These are phyloP conservation scores for Zhuqinia jingwanae DNA, from an alignment of 2,888 invertebrate genomes.

Conservation along the genomic window DNA sequence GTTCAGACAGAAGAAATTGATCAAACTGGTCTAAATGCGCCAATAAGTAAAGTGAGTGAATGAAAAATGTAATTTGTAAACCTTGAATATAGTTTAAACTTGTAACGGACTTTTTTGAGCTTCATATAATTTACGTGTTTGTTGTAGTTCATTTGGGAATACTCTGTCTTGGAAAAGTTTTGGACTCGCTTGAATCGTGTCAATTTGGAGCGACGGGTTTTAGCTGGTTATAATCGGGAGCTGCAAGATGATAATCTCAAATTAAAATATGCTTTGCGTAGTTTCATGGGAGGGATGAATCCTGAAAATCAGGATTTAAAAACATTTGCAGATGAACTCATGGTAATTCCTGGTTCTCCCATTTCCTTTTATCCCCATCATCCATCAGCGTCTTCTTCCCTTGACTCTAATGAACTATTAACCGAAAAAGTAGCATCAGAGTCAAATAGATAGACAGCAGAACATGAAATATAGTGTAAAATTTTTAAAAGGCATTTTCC, in stretches of 20 bases:
- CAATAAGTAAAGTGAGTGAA: conserved; percentile 65
- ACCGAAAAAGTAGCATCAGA: background rate
- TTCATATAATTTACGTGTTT: too few relatives aligned
- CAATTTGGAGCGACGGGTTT: conserved; percentile 71
- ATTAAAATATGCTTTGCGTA: conserved; percentile 74
- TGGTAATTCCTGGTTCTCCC: conserved; percentile 73
- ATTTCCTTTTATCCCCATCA: conserved; percentile 59
- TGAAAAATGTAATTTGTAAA: too few relatives aligned
- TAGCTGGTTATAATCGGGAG: conserved; percentile 65
- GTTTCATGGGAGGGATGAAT: conserved; percentile 78
- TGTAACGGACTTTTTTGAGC: too few relatives aligned
- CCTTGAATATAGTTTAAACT: background rate
- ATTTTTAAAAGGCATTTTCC: too few relatives aligned
- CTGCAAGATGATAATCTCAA: conserved; percentile 75
- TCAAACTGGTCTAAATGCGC: conserved; percentile 56
- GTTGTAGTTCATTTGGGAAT: conserved; percentile 76
- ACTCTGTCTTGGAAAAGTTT: conserved; percentile 77
- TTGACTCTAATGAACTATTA: conserved; percentile 49
- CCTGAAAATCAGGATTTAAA: conserved; percentile 71
- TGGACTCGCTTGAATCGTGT: conserved; percentile 78
- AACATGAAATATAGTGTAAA: too few relatives aligned
- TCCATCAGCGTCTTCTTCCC: conserved; percentile 45
- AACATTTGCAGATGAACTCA: conserved; percentile 63
- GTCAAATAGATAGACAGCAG: too few relatives aligned
- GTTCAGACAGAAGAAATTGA: too few relatives aligned